A percentile compares a stretch with the other conserved stretches of the same genome.
These are phyloP conservation scores for Rhinopomastus cyanomelas DNA, from an alignment of 2,113 vertebrate species.

Conservation along the genomic window DNA sequence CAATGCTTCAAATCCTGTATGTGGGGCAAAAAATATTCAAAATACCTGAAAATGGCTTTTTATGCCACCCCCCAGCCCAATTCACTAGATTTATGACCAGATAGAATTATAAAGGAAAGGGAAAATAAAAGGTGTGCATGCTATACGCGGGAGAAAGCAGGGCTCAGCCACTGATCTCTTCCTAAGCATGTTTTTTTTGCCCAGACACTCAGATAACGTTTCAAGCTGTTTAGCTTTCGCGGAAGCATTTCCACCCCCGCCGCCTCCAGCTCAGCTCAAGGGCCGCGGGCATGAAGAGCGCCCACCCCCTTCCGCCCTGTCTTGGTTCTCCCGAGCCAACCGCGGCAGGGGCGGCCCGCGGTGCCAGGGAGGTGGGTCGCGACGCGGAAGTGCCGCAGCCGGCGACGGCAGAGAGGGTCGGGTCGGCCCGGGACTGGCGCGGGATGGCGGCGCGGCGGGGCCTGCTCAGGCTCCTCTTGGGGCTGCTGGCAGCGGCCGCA, in stretches of 20 bases:
- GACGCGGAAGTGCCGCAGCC: background rate
- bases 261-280: background rate
- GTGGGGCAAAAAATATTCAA: background rate
- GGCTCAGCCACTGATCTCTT: too few species aligned
- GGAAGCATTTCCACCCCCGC: background rate
- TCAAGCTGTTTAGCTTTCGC: background rate
- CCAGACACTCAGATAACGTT: too few species aligned
- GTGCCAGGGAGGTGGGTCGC: background rate
- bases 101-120: background rate
- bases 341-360: background rate
- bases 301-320: background rate
- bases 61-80: too few species aligned
- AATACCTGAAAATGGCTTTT: background rate
- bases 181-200: too few species aligned
- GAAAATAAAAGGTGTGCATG: too few species aligned
- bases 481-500: constrained; percentile 72
- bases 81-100: background rate
- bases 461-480: constrained; percentile 49
- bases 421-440: background rate
- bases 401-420: background rate
- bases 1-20: background rate
- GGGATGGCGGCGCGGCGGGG: background rate
- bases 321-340: background rate
- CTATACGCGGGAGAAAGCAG: background rate
- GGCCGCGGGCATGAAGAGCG: background rate